Evolutionary conservation across 1,140 invertebrate genomes (phyloP).

Genomic region (Drosophila fuyamai): DNA sequence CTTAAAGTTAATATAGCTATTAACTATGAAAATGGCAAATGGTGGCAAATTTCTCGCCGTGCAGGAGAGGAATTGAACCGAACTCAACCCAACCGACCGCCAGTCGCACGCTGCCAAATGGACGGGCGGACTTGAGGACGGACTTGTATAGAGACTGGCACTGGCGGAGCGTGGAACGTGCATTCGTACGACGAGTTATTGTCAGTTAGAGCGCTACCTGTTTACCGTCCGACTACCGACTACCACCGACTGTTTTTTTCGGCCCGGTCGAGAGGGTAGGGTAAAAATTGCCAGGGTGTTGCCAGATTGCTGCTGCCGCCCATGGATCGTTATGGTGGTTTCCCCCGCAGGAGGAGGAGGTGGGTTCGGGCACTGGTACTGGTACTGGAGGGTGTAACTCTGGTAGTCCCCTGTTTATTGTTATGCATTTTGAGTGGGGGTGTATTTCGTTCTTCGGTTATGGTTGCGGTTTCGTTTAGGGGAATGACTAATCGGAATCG

Average conservation of each 20-base stretch:
- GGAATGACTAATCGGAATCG: slow-evolving; percentile 43
- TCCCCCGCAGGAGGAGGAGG: neutral
- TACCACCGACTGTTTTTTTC: slow-evolving; percentile 42
- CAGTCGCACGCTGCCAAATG: slow-evolving; percentile 70
- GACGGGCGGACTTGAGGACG: slow-evolving; percentile 41
- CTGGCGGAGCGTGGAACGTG: slow-evolving; percentile 74
- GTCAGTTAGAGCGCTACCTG: slow-evolving; percentile 83
- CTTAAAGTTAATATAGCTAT: neutral
- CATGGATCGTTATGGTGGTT: slow-evolving; percentile 11
- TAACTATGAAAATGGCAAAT: too few relatives aligned
- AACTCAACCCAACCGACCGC: slow-evolving; percentile 61
- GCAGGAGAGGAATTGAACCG: slow-evolving; percentile 37
- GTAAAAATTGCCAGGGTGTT: slow-evolving; percentile 37
- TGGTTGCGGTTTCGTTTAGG: slow-evolving; percentile 17
- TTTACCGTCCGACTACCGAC: slow-evolving; percentile 79
- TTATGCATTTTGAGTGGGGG: slow-evolving; percentile 28
- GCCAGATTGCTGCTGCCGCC: slow-evolving; percentile 36
- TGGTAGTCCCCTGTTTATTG: slow-evolving; percentile 47
- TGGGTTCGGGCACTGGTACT: neutral
- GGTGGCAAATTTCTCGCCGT: neutral
- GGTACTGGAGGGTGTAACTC: slow-evolving; percentile 40
- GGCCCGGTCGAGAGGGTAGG: slow-evolving; percentile 32
- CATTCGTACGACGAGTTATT: slow-evolving; percentile 80
- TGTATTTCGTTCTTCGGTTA: slow-evolving; percentile 26
- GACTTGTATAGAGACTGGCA: slow-evolving; percentile 33